These are phyloP conservation scores for Ceryle rudis DNA, from an alignment of 2,797 vertebrate genomes.

Conservation along the genomic window DNA sequence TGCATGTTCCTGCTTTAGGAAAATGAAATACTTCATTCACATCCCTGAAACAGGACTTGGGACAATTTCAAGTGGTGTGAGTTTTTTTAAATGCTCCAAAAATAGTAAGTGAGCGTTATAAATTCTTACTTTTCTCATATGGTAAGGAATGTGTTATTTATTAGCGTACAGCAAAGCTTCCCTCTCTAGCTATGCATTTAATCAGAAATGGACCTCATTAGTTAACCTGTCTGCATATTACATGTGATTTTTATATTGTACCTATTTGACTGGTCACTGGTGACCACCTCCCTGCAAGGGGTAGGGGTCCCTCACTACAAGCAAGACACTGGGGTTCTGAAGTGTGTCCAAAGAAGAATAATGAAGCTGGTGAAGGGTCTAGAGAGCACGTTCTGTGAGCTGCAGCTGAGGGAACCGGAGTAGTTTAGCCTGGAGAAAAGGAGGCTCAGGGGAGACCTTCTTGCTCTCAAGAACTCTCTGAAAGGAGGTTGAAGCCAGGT, in stretches of 20 bases:
- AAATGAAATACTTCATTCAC: constrained; percentile 65
- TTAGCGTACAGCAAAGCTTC: background rate
- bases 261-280: background rate
- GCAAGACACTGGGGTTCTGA: too few species aligned
- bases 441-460: too few species aligned
- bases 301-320: too few species aligned
- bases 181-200: background rate
- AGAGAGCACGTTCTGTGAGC: too few species aligned
- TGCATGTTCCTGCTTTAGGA: constrained; percentile 70
- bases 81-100: constrained; percentile 60
- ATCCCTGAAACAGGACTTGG: constrained; percentile 59
- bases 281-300: background rate
- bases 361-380: too few species aligned
- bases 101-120: constrained; percentile 35
- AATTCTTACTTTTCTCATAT: constrained; percentile 21
- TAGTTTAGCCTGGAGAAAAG: too few species aligned
- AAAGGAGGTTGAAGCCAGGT: too few species aligned
- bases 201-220: background rate
- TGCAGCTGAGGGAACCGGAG: too few species aligned
- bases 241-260: background rate
- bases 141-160: background rate
- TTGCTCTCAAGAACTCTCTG: too few species aligned
- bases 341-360: too few species aligned
- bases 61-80: constrained; percentile 61
- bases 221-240: background rate